These are phyloP conservation scores for Toxotes jaculatrix DNA, from an alignment of 2,113 vertebrate species.

Conservation along the genomic window DNA sequence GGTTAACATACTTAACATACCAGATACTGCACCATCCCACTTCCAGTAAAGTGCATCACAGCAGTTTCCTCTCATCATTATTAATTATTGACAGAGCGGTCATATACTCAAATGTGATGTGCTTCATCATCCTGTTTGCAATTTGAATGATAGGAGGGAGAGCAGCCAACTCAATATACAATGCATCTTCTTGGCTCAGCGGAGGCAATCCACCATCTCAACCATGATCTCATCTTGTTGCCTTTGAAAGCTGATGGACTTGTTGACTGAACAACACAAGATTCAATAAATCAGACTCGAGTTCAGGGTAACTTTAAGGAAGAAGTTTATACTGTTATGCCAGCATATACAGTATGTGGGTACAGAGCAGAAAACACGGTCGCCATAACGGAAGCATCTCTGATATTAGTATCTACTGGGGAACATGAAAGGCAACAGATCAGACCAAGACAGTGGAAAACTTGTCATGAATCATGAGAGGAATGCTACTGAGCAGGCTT, in stretches of 20 bases:
- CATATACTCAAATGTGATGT: slow-evolving; percentile 30
- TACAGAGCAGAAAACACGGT: neutral
- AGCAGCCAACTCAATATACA: slow-evolving; percentile 54
- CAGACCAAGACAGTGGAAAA: neutral
- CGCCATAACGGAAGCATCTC: neutral
- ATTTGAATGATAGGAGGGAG: slow-evolving; percentile 51
- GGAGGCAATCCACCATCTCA: slow-evolving; percentile 25
- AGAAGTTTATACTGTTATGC: neutral
- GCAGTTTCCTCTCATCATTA: slow-evolving; percentile 43
- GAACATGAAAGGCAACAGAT: neutral
- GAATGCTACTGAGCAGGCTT: neutral
- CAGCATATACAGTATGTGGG: neutral
- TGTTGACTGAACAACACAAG: slow-evolving; percentile 44
- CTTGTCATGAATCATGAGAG: slow-evolving; percentile 37
- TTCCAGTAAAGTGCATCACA: slow-evolving; percentile 46
- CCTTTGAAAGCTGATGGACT: slow-evolving; percentile 37
- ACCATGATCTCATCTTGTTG: slow-evolving; percentile 47
- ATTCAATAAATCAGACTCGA: slow-evolving; percentile 23
- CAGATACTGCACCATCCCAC: slow-evolving; percentile 19
- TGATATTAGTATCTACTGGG: neutral
- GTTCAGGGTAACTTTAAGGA: slow-evolving; percentile 6
- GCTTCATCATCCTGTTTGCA: slow-evolving; percentile 50
- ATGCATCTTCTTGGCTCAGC: slow-evolving; percentile 42
- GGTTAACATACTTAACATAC: slow-evolving; percentile 38
- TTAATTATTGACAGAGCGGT: slow-evolving; percentile 57